Evolutionary conservation across 2,113 vertebrate species (phyloP).

Genomic region (Ceyx melanurus): DNA sequence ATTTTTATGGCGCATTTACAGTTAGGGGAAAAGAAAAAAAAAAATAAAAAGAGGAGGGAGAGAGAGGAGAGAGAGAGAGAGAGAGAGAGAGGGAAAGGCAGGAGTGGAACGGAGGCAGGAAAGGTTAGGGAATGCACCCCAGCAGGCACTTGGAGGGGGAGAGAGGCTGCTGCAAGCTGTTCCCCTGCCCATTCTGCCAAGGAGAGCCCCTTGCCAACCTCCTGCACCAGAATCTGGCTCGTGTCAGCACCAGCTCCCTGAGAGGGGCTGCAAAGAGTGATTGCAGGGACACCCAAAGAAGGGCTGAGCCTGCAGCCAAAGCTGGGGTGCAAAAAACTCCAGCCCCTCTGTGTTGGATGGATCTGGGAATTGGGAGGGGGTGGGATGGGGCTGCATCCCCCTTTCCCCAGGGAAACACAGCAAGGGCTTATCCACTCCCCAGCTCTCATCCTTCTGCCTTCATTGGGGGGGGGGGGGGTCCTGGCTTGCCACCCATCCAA

Average conservation of each 20-base stretch:
- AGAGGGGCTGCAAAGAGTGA: not conserved
- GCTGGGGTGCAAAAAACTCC: not conserved
- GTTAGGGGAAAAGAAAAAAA: not conserved
- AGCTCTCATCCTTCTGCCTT: not conserved
- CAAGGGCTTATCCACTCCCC: not conserved
- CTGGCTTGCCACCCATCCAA: not conserved
- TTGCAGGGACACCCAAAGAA: not conserved
- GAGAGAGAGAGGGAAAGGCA: conserved; percentile 46
- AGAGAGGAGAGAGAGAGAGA: not conserved
- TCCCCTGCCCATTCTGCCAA: conserved; percentile 35
- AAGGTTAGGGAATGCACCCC: conserved; percentile 66
- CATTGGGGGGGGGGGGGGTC: not conserved
- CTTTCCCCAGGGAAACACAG: fast-evolving
- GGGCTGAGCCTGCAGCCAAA: not conserved
- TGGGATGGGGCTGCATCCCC: not conserved
- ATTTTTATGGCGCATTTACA: conserved; percentile 72
- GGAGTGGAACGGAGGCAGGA: conserved; percentile 56
- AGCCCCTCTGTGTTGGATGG: fast-evolving
- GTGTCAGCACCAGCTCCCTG: not conserved
- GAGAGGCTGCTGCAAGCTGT: conserved; percentile 54
- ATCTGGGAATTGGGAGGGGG: not conserved
- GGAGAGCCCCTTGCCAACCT: conserved; percentile 2
- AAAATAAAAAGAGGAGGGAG: not conserved
- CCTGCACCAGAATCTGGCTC: not conserved
- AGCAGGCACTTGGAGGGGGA: conserved; percentile 18